Conservation (phyloP, 2,113 vertebrate species). For the Narcine bancroftii region DNA sequence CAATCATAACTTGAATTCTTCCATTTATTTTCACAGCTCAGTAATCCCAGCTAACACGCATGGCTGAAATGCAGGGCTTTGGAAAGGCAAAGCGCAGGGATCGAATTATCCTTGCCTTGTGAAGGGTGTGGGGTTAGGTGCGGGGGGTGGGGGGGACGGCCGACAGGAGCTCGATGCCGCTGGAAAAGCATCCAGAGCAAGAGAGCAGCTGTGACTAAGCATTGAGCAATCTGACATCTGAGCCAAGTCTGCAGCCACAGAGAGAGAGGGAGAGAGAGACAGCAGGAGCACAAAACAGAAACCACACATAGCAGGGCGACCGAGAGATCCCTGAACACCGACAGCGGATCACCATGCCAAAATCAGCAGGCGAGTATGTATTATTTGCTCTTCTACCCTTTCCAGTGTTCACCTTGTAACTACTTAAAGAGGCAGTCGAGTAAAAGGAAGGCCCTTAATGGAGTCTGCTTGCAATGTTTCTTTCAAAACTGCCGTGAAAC, state of each 20-base stretch:
- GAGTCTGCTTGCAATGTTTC: background rate
- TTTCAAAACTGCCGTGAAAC: no score
- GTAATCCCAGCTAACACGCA: background rate
- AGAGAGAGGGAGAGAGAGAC: background rate
- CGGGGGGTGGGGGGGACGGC: background rate
- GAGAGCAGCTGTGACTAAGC: background rate
- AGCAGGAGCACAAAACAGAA: background rate
- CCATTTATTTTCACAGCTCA: background rate
- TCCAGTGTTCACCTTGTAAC: background rate
- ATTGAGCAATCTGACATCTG: background rate
- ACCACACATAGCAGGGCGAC: background rate
- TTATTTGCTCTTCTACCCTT: background rate
- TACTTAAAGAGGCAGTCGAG: no score
- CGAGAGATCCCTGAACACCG: background rate
- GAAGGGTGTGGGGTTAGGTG: background rate
- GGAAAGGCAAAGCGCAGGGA: background rate
- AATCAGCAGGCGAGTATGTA: slow-evolving; percentile 10
- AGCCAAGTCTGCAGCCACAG: background rate
- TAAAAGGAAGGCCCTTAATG: background rate
- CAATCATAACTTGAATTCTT: background rate
- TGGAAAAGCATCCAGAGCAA: background rate
- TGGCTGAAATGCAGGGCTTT: background rate
- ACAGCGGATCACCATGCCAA: background rate
- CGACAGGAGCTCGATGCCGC: background rate
- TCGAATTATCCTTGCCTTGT: background rate